Percentiles rank a stretch among this genome's conserved stretches.
Evolutionary conservation across 1,140 invertebrate genomes (phyloP).

Genomic region (Neomicropteryx cornuta): DNA sequence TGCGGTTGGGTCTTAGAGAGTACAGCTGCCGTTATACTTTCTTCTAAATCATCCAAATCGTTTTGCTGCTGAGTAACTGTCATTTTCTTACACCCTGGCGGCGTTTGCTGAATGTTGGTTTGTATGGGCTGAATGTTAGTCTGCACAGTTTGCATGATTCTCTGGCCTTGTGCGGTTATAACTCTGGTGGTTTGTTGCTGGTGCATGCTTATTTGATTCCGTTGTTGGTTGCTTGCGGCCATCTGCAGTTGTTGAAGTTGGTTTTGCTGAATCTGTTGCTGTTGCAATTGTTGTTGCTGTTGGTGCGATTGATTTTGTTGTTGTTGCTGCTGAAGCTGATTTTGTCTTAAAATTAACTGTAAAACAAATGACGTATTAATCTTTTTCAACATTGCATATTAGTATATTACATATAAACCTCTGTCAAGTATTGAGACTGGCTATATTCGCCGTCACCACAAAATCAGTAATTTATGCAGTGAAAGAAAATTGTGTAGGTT

Average conservation of each 20-base stretch:
- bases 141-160: constrained; percentile 25
- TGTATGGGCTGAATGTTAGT: constrained; percentile 20
- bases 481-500: too few relatives aligned
- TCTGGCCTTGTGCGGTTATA: constrained; percentile 30
- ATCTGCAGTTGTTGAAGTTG: constrained; percentile 19
- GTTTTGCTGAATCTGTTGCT: constrained; percentile 15
- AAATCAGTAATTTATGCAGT: too few relatives aligned
- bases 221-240: constrained; percentile 7
- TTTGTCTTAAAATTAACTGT: too few relatives aligned
- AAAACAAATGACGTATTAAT: too few relatives aligned
- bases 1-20: constrained; percentile 21
- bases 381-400: too few relatives aligned
- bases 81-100: constrained; percentile 8
- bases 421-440: too few relatives aligned
- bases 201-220: constrained; percentile 8
- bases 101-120: constrained; percentile 21
- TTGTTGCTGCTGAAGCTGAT: constrained; percentile 20
- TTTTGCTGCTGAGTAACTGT: constrained; percentile 20
- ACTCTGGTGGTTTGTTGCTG: constrained; percentile 22
- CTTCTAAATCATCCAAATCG: constrained; percentile 37
- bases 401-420: too few relatives aligned
- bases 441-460: too few relatives aligned
- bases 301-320: constrained; percentile 21
- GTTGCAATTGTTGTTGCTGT: constrained; percentile 21
- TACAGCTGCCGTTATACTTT: constrained; percentile 37